These are phyloP conservation scores for Apis mellifera DNA, from an alignment of 1,140 invertebrate species.

Conservation along the genomic window Amel_HAv3.1 CM009933.2:3295001-3295500, in stretches of 20 bases:
- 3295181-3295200: conserved; percentile 50
- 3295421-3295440: conserved; percentile 34
- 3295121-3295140: conserved; percentile 76
- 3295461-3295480: background rate
- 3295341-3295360: background rate
- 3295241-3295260: background rate
- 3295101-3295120: conserved; percentile 69
- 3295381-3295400: conserved; percentile 17
- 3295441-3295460: conserved; percentile 22
- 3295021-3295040: conserved; percentile 71
- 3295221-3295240: background rate
- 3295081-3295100: conserved; percentile 74
- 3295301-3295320: background rate
- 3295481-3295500: background rate
- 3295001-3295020: conserved; percentile 74
- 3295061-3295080: conserved; percentile 66
- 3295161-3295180: conserved; percentile 44
- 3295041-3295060: conserved; percentile 77
- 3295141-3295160: background rate
- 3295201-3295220: conserved; percentile 8
- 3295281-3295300: background rate
- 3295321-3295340: background rate
- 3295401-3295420: conserved; percentile 21
- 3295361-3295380: conserved; percentile 21
- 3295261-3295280: background rate